Conservation (phyloP, 2,113 vertebrate genomes). For the Rhinogobius similis region DNA sequence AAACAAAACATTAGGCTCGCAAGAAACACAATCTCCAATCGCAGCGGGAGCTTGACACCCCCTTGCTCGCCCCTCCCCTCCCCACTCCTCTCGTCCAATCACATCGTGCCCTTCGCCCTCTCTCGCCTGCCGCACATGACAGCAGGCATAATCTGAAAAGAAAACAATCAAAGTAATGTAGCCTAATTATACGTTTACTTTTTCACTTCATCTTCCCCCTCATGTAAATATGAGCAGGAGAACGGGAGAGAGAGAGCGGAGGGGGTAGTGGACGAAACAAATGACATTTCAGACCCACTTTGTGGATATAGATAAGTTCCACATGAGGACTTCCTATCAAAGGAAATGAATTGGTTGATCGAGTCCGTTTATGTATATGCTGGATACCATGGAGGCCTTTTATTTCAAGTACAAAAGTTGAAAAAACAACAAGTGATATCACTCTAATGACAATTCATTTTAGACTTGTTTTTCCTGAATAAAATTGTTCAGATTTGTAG, state of each 20-base stretch:
- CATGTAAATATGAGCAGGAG: conserved; percentile 75
- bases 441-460: not conserved
- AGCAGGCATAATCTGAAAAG: conserved; percentile 83
- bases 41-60: conserved; percentile 81
- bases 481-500: not conserved
- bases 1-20: conserved; percentile 97
- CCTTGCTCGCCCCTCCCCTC: conserved; percentile 49
- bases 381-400: not conserved
- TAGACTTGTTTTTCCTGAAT: not conserved
- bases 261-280: conserved; percentile 51
- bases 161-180: conserved; percentile 85
- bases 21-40: conserved; percentile 96
- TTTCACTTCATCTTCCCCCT: conserved; percentile 78
- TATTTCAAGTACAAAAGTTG: not conserved
- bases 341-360: conserved; percentile 36
- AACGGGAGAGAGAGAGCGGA: conserved; percentile 37
- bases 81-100: conserved; percentile 85
- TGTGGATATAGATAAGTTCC: conserved; percentile 37
- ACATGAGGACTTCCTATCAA: conserved; percentile 44
- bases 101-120: conserved; percentile 87
- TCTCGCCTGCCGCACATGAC: conserved; percentile 70
- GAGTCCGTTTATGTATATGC: not conserved
- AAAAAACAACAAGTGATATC: not conserved
- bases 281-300: conserved; percentile 48
- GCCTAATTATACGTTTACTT: conserved; percentile 85